Percentiles rank a stretch among this genome's conserved stretches.
phyloP scores from a whole-genome alignment of 2,888 invertebrate genomes.

The Cataglyphis livida region DNA sequence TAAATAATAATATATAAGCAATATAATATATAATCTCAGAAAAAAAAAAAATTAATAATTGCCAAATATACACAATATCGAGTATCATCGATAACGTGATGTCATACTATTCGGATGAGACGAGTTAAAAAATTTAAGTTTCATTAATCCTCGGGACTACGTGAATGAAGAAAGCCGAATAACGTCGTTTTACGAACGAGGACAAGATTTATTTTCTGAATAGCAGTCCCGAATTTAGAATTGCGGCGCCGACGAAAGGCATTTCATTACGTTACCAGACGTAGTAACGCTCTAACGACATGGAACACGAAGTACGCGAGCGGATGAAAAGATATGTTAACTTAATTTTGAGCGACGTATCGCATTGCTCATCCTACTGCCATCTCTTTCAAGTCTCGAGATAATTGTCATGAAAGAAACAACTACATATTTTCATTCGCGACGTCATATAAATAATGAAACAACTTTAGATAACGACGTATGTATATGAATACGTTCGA shows the following conservation, averaged over 20 bases:
- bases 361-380: background rate
- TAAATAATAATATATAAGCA: background rate
- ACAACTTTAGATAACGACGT: slow-evolving; percentile 50
- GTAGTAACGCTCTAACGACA: slow-evolving; percentile 43
- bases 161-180: background rate
- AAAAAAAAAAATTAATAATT: slow-evolving; percentile 1
- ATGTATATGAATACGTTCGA: background rate
- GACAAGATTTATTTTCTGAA: slow-evolving; percentile 56
- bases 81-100: background rate
- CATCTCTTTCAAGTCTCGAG: slow-evolving; percentile 28
- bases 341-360: slow-evolving; percentile 54
- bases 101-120: background rate
- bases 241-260: slow-evolving; percentile 45
- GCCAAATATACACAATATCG: background rate
- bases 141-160: background rate
- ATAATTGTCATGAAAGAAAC: slow-evolving; percentile 59
- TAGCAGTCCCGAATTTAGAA: slow-evolving; percentile 49
- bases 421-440: slow-evolving; percentile 59
- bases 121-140: background rate
- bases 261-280: slow-evolving; percentile 47
- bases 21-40: background rate
- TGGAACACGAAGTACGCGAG: slow-evolving; percentile 13
- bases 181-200: slow-evolving; percentile 26
- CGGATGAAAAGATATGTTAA: slow-evolving; percentile 44
- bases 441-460: slow-evolving; percentile 67